Conservation (phyloP, 2,888 invertebrate species). For the Keiferia lycopersicella region DNA sequence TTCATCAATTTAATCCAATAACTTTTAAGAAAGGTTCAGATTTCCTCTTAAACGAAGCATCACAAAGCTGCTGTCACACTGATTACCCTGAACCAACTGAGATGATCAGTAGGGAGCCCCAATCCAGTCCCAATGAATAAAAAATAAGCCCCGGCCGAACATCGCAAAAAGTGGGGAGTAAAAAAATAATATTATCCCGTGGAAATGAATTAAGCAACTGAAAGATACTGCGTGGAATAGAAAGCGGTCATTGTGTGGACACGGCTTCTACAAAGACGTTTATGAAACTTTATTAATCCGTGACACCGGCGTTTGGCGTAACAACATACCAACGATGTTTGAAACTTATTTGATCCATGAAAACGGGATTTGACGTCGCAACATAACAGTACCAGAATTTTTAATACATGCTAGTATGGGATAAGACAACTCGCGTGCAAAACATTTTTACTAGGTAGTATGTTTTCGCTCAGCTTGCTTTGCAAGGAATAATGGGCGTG, state of each 20-base stretch:
- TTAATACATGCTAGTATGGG: too few species aligned
- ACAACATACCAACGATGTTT: too few species aligned
- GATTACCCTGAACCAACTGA: constrained; percentile 69
- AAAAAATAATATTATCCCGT: constrained; percentile 82
- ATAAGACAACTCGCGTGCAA: too few species aligned
- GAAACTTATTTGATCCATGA: too few species aligned
- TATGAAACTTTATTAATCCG: too few species aligned
- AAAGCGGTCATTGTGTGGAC: constrained; percentile 34
- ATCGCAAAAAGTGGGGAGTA: constrained; percentile 72
- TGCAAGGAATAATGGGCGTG: too few species aligned
- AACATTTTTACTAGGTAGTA: too few species aligned
- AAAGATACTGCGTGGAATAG: constrained; percentile 62
- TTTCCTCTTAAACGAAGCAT: background rate
- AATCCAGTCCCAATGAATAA: constrained; percentile 71
- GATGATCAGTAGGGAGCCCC: constrained; percentile 58
- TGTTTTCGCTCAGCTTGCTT: too few species aligned
- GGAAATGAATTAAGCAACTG: constrained; percentile 80
- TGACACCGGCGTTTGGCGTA: too few species aligned
- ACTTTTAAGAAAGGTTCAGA: background rate
- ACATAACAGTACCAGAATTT: too few species aligned
- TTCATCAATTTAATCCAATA: too few species aligned
- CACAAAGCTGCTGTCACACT: constrained; percentile 50
- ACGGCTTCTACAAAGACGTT: constrained; percentile 24
- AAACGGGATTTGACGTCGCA: too few species aligned
- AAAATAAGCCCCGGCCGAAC: constrained; percentile 75